phyloP scores from a whole-genome alignment of 1,140 invertebrate genomes.

The Polypedilum pembai region DNA sequence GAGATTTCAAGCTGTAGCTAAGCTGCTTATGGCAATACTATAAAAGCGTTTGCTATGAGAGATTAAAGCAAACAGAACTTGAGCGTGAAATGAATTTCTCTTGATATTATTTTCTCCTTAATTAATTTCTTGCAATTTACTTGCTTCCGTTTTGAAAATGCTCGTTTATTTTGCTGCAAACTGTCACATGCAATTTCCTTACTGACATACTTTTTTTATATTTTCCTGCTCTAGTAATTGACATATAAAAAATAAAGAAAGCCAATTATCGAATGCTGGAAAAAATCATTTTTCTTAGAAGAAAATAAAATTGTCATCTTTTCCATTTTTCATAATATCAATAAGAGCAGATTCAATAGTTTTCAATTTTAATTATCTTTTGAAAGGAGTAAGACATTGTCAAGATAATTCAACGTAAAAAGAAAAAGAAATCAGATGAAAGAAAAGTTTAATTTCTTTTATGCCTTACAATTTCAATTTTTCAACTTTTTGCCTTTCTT shows the following conservation, averaged over 20 bases:
- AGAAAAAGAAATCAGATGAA: not conserved
- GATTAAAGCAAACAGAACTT: not conserved
- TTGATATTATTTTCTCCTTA: not conserved
- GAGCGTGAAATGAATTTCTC: not conserved
- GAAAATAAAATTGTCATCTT: not conserved
- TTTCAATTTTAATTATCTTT: constrained; percentile 9
- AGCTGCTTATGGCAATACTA: not conserved
- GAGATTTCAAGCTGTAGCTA: not conserved
- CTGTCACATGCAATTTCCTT: not conserved
- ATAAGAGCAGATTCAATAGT: not conserved
- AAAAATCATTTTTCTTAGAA: not conserved
- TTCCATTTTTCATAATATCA: not conserved
- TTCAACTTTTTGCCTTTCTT: not conserved
- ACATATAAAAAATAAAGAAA: not conserved
- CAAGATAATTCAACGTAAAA: not conserved
- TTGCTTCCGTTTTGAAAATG: not conserved
- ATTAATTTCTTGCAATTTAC: not conserved
- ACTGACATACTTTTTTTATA: not conserved
- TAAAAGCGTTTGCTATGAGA: not conserved
- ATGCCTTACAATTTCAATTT: constrained; percentile 5
- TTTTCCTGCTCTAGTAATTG: not conserved
- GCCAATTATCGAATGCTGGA: not conserved
- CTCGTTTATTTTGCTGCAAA: not conserved
- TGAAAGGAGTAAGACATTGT: not conserved
- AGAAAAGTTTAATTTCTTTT: constrained; percentile 14